Conservation (phyloP, 1,140 invertebrate species). For the Drosophila baimaii region DNA sequence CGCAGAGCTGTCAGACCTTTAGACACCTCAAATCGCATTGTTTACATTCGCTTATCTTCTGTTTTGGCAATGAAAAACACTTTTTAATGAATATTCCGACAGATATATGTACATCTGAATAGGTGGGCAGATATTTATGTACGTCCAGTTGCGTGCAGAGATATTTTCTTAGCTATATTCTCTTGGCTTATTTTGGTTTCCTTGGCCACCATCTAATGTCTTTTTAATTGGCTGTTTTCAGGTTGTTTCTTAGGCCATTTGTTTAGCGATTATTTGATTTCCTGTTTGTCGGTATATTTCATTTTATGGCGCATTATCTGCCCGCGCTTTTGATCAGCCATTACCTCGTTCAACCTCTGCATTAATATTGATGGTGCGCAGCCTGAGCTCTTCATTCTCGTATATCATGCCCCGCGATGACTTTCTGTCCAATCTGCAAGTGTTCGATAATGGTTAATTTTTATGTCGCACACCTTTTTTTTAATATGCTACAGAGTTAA, state of each 20-base stretch:
- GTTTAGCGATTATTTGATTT: conserved; percentile 56
- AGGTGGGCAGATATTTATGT: conserved; percentile 36
- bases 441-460: conserved; percentile 19
- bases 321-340: conserved; percentile 29
- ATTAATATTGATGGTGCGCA: conserved; percentile 95
- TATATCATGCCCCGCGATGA: conserved; percentile 94
- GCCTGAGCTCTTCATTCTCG: conserved; percentile 95
- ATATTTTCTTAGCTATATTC: conserved; percentile 29
- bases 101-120: conserved; percentile 18
- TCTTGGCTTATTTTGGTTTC: conserved; percentile 49
- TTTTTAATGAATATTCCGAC: conserved; percentile 32
- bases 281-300: conserved; percentile 41
- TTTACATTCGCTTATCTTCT: conserved; percentile 67
- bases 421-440: conserved; percentile 90
- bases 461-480: neutral
- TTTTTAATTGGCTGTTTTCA: conserved; percentile 70
- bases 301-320: conserved; percentile 25
- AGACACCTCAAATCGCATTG: conserved; percentile 63
- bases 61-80: conserved; percentile 67
- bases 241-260: conserved; percentile 42
- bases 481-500: neutral
- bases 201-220: conserved; percentile 57
- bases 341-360: conserved; percentile 95
- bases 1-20: conserved; percentile 47
- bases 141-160: conserved; percentile 18